A percentile compares a stretch with the other conserved stretches of the same genome.
These are phyloP conservation scores for Enchytraeus crypticus DNA, from an alignment of 2,888 invertebrate species.

Conservation along the genomic window DNA sequence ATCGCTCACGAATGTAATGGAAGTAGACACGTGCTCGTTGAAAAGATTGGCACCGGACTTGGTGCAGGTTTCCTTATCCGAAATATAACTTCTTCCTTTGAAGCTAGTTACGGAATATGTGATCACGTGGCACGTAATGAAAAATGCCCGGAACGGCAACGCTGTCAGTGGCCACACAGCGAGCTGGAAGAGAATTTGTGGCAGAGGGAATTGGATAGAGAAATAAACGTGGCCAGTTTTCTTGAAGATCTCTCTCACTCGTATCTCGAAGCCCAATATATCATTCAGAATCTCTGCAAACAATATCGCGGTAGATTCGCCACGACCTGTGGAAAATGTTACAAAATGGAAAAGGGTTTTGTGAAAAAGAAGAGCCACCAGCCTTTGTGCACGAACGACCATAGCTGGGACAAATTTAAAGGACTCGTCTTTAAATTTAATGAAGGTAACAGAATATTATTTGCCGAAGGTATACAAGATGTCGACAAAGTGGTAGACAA, in stretches of 20 bases:
- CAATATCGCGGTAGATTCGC: not conserved
- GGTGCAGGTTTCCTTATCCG: no score
- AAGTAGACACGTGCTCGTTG: not conserved
- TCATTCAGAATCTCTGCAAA: not conserved
- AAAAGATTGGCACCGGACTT: no score
- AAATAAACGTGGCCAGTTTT: not conserved
- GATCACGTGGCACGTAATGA: not conserved
- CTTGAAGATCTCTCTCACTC: conserved; percentile 7
- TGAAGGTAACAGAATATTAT: not conserved
- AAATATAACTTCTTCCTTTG: no score
- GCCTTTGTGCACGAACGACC: conserved; percentile 3
- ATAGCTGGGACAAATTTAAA: conserved; percentile 6
- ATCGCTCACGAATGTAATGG: not conserved
- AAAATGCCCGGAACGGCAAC: conserved; percentile 6
- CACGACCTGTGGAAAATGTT: conserved; percentile 7
- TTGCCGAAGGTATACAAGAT: not conserved
- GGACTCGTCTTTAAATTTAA: not conserved
- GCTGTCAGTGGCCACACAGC: conserved; percentile 10
- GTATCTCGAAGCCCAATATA: not conserved
- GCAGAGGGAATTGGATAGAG: not conserved
- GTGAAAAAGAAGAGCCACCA: conserved; percentile 5
- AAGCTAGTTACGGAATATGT: not conserved
- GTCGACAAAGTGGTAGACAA: not conserved
- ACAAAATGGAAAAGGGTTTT: not conserved
- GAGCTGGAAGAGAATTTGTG: conserved; percentile 7